Evolutionary conservation across 2,797 vertebrate genomes (phyloP).

Genomic region (Allochrocebus solatus): DNA sequence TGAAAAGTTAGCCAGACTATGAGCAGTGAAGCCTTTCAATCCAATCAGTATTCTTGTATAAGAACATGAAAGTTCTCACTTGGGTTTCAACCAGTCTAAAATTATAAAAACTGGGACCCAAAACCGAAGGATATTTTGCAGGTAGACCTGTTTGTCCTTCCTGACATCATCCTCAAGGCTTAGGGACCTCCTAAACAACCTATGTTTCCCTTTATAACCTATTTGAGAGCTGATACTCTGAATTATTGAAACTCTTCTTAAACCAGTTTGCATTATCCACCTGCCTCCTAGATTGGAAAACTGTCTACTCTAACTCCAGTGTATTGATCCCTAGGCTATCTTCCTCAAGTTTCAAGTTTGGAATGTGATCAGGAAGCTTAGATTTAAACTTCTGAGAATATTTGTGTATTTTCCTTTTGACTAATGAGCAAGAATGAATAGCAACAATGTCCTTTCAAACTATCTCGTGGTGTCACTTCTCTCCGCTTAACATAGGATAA

Average conservation of each 20-base stretch:
- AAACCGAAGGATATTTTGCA: not conserved
- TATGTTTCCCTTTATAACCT: conserved; percentile 5
- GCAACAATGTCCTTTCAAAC: not conserved
- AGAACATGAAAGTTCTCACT: not conserved
- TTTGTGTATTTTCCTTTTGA: not conserved
- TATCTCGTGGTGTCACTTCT: not conserved
- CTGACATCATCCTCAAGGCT: not conserved
- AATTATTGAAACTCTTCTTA: conserved; percentile 47
- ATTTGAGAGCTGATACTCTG: not conserved
- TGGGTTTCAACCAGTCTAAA: not conserved
- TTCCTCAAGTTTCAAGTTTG: not conserved
- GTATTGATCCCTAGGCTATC: conserved; percentile 40
- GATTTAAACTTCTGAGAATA: conserved; percentile 40
- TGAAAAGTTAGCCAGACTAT: conserved; percentile 12
- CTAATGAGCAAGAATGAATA: not conserved
- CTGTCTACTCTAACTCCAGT: not conserved
- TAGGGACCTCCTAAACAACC: not conserved
- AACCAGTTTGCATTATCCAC: not conserved
- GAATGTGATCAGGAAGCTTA: conserved; percentile 10
- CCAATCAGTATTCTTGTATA: conserved; percentile 22
- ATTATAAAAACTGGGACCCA: not conserved
- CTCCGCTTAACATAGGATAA: not conserved
- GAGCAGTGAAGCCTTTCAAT: not conserved
- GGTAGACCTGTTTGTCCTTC: not conserved
- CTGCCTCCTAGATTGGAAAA: not conserved